Base-by-base conservation (phyloP, 2,797 vertebrate genomes). In the Poeciliopsis infans region DNA sequence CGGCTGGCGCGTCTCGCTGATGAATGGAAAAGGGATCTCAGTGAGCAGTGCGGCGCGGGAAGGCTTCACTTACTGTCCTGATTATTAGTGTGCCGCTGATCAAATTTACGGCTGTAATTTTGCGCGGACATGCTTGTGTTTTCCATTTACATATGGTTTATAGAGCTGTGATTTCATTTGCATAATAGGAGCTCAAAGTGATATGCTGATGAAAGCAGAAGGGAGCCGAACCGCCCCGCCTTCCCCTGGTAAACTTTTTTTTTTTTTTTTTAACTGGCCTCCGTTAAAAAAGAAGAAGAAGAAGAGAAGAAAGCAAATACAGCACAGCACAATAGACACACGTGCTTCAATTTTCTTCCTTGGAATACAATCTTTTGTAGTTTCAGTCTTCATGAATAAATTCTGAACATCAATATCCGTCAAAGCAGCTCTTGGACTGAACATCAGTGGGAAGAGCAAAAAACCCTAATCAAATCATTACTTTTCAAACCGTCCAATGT, bases 61-160 rank as follows among this genome's bases (percentile, higher is more conserved):
- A 86, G 83, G 85, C 87, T 85, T 92, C 86, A 85, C 89, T 92
- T 88, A 91, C 90, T 53, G 72, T 81, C 88, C 76, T 88, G 88
- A 93, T 94, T 93, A 95, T 94, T 92, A 91, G 89, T 86, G 86
- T 81, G 66, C 87, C 59, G 85, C 87, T 90, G 89, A 93, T 92
- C 90, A 94, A 92, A 94, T 95, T 94, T 94, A 95, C 82, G 89
- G 83, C 78, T 81, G 86, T 88, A 90, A 93, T 94, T 95, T 94
- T 10, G 87, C 77, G 82, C 55, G 88, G 91, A 90, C 91, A 92
- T 91, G 91, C 90, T 90, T 91, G 89, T 93, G 89, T 94, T 93
- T 92, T 78, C 90, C 86, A 95, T 94, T 94, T 94, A 91, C 90
- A 92, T 91, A 87, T 88, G 89, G 83, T 95, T 94, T 93, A 92